These are phyloP conservation scores for Australoheros scitulus DNA, from an alignment of 2,113 vertebrate species.

Conservation along the genomic window DNA sequence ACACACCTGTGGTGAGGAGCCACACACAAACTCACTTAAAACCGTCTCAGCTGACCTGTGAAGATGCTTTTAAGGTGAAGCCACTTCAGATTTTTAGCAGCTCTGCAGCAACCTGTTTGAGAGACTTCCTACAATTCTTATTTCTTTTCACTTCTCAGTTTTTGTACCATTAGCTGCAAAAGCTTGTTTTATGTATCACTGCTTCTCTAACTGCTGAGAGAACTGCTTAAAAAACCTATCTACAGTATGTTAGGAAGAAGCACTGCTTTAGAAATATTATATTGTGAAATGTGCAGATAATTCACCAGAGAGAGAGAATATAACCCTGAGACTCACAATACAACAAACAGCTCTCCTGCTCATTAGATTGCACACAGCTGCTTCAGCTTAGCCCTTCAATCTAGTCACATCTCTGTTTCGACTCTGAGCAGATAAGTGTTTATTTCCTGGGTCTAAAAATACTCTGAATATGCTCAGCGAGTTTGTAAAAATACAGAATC, in stretches of 20 bases:
- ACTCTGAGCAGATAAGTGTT: slow-evolving; percentile 34
- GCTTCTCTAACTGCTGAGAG: neutral
- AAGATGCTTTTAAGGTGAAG: neutral
- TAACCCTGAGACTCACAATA: neutral
- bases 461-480: slow-evolving; percentile 4
- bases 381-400: slow-evolving; percentile 52
- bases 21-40: neutral
- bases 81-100: neutral
- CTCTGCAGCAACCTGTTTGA: neutral
- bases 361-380: slow-evolving; percentile 49
- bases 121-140: neutral
- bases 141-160: neutral
- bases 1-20: neutral
- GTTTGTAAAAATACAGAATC: slow-evolving; percentile 8
- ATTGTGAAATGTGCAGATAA: neutral
- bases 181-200: neutral
- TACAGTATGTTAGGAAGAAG: neutral
- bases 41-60: neutral
- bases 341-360: neutral
- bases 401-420: slow-evolving; percentile 14
- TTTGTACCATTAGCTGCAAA: neutral
- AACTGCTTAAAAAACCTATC: neutral
- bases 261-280: neutral
- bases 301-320: neutral
- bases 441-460: slow-evolving; percentile 54